Percentiles rank a stretch among this genome's conserved stretches.
These are phyloP conservation scores for Petrocephalus schoutedeni DNA, from an alignment of 2,797 vertebrate genomes.

Conservation along the genomic window DNA sequence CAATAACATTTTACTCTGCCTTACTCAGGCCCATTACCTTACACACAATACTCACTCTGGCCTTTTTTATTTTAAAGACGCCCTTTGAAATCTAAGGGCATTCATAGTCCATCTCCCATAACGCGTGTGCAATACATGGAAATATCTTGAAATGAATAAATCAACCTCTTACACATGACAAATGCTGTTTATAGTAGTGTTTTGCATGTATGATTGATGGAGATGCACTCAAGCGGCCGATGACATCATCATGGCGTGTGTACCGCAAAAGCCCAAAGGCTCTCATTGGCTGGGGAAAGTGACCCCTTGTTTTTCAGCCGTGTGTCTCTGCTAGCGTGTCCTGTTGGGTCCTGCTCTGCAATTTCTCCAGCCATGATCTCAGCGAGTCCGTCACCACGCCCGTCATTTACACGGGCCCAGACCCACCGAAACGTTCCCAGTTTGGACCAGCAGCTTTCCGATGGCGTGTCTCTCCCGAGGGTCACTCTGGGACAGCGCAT, in stretches of 20 bases:
- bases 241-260: neutral
- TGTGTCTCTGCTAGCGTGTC: neutral
- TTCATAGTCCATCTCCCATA: neutral
- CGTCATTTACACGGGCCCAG: neutral
- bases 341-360: neutral
- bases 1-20: neutral
- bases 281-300: neutral
- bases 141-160: neutral
- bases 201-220: neutral
- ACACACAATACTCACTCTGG: neutral
- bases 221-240: neutral
- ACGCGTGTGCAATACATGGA: neutral
- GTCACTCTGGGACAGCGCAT: neutral
- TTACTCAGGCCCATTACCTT: neutral
- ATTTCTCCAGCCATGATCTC: constrained; percentile 5
- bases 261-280: neutral
- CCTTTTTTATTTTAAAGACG: neutral
- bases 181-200: neutral
- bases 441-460: neutral
- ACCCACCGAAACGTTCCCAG: neutral
- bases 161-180: neutral
- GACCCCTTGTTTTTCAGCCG: neutral
- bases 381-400: neutral
- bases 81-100: neutral
- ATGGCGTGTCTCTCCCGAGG: neutral